These are phyloP conservation scores for Siderastrea radians DNA, from an alignment of 92 coral and sea anemone species.

Conservation along the genomic window DNA sequence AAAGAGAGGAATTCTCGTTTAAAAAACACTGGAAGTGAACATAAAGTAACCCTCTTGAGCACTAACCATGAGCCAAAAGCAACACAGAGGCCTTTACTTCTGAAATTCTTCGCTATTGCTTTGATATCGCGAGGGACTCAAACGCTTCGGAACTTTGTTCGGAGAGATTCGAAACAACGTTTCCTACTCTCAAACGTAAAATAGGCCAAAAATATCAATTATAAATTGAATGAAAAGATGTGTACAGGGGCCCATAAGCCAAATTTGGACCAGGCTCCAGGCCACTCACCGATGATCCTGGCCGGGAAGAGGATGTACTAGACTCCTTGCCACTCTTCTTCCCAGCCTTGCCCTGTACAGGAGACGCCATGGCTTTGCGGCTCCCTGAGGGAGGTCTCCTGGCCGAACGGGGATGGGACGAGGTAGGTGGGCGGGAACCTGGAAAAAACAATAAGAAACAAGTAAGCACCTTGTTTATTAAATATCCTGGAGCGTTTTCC, in stretches of 20 bases:
- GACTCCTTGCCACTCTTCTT: slow-evolving; percentile 94
- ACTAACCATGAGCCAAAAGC: too few species aligned
- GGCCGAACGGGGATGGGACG: slow-evolving; percentile 89
- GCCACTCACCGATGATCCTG: slow-evolving; percentile 84
- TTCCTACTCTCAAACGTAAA: too few species aligned
- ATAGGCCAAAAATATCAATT: too few species aligned
- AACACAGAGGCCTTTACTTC: too few species aligned
- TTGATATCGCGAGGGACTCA: too few species aligned
- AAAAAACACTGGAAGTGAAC: neutral
- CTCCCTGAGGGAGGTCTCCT: slow-evolving; percentile 80
- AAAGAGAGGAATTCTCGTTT: neutral
- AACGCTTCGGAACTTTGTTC: too few species aligned
- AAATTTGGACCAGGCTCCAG: neutral
- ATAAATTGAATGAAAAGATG: too few species aligned
- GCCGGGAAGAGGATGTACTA: slow-evolving; percentile 83
- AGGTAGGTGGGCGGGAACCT: slow-evolving; percentile 92
- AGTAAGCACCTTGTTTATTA: neutral
- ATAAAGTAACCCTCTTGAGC: neutral
- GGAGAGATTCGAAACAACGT: too few species aligned
- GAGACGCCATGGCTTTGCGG: slow-evolving; percentile 78
- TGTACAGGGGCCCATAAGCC: too few species aligned
- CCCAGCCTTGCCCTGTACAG: slow-evolving; percentile 66
- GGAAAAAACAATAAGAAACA: neutral
- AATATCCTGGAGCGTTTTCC: too few species aligned
- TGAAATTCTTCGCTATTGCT: too few species aligned